Evolutionary conservation across 2,113 vertebrate species (phyloP), one percentile per base, ranked within the genome.

Genomic region (Toxotes chatareus): DNA sequence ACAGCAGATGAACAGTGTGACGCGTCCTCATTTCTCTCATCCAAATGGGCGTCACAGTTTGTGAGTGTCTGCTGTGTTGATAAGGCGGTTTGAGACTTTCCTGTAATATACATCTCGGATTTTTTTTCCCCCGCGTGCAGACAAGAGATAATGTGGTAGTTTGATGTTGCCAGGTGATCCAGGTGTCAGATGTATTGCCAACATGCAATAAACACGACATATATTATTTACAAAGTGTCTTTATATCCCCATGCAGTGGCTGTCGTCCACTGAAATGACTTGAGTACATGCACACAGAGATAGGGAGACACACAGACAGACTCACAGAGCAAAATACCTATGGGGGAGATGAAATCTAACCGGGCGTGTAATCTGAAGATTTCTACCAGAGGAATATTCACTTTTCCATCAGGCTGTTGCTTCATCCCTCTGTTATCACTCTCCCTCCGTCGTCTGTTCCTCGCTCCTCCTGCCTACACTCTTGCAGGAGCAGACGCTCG

Each of bases 301-400:
- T 64, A 63, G 32, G 51, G 17, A 86, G 36, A 56, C 68, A 61
- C 60, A 67, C 68, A 60, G 46, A 86, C 23, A 79, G 65, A 77
- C 77, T 68, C 69, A 19, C 65, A 46, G 66, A 27, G 65, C 44
- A 68, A 77, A 86, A 82, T 78, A 84, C 90, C 86, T 88, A 44
- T 53, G 88, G 90, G 89, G 88, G n/a, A 57, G 70, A 90, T 89
- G 73, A 77, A 86, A 85, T 90, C 90, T 87, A 89, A 91, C 84
- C 85, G 73, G 83, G 34, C 86, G 60, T 93, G 88, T 90, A 83
- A 93, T 92, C 84, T 82, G 71, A 82, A 85, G 84, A 92, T 91
- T 85, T 87, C 82, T 66, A 88, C 86, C 86, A 83, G 73, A 91
- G 86, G 88, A 92, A 89, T 88, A 87, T 88, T 90, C 87, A 86